phyloP scores from a whole-genome alignment of 2,113 vertebrate genomes.

The Brienomyrus brachyistius region DNA sequence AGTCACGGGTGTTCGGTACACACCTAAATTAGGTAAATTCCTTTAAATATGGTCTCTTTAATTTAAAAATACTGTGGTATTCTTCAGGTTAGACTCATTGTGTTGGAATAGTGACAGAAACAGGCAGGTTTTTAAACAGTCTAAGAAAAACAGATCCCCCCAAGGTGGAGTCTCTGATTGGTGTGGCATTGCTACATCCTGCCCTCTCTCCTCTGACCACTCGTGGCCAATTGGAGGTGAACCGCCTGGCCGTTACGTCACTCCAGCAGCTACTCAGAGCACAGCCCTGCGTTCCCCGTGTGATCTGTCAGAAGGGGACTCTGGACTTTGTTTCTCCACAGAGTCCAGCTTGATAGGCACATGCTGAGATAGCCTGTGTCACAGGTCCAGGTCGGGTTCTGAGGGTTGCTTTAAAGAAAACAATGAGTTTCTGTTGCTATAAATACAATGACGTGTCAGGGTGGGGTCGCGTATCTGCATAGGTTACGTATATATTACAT shows the following conservation, averaged over 20 bases:
- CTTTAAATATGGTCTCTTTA: neutral
- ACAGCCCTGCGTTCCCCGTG: too few relatives aligned
- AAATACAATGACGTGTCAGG: too few relatives aligned
- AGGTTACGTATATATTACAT: too few relatives aligned
- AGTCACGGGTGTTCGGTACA: neutral
- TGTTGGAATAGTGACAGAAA: neutral
- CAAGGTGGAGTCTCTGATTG: neutral
- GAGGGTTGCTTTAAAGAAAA: too few relatives aligned
- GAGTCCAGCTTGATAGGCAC: neutral
- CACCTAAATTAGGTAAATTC: neutral
- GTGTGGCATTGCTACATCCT: neutral
- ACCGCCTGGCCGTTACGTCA: conserved; percentile 17
- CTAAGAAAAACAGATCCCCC: neutral
- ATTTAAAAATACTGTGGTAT: neutral
- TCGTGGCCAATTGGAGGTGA: conserved; percentile 5
- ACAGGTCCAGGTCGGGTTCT: neutral
- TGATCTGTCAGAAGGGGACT: neutral
- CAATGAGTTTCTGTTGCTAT: too few relatives aligned
- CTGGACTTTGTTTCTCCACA: conserved; percentile 4
- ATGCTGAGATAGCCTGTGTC: neutral
- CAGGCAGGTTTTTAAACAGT: neutral
- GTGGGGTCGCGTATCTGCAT: too few relatives aligned
- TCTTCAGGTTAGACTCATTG: neutral
- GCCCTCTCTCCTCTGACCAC: neutral
- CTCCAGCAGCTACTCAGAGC: neutral